Base-by-base conservation (phyloP, 1,140 invertebrate species). In the Hyposmocoma kahamanoa region DNA sequence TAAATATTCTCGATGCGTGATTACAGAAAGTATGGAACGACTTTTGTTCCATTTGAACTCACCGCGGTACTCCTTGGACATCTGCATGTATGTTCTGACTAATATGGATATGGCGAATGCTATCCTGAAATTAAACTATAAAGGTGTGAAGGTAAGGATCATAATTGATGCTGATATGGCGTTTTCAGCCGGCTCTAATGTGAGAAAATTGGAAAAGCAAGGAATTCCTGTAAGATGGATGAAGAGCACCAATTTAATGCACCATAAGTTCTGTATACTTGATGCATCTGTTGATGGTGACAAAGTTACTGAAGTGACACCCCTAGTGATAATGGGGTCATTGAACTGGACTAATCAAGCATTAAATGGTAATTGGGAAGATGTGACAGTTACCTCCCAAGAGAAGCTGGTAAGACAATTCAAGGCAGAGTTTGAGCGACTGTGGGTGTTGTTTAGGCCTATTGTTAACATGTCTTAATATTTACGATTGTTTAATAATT, bases 321-420 rank as follows among this genome's bases (percentile, higher is more conserved):
- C 79, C 1, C 51, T 73, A 36, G 54, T 81, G 0, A 71, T 84
- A 32, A 53, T 57, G 17, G 82, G 82, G 0, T 85, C 82, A 0
- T 50, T 85, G 11, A 85, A 85, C 60, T 85, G 82, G 82, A 85
- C 82, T 4, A 83, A 71, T 30, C 78, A 83, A 64, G 82, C 72
- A 3, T 34, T 83, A 6, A 62, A 48, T 51, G 69, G 76, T 2
- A 85, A 85, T 46, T 83, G 72, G 74, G 82, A 85, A 59, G 58
- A 77, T 73, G 67, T 81, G 11, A 30, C 62, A 4, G 66, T 85
- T 0, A 83, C 79, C n/a, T 76, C 82, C 5, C 74, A 85, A 41
- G 58, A 32, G 42, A 42, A 70, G 36, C 36, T 85, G 26, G 68
- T 85, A 17, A 41, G 51, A 42, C 60, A 68, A 34, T 83, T 68